Base-by-base conservation (phyloP, 2,888 invertebrate species). In the Bellardia pandia region DNA sequence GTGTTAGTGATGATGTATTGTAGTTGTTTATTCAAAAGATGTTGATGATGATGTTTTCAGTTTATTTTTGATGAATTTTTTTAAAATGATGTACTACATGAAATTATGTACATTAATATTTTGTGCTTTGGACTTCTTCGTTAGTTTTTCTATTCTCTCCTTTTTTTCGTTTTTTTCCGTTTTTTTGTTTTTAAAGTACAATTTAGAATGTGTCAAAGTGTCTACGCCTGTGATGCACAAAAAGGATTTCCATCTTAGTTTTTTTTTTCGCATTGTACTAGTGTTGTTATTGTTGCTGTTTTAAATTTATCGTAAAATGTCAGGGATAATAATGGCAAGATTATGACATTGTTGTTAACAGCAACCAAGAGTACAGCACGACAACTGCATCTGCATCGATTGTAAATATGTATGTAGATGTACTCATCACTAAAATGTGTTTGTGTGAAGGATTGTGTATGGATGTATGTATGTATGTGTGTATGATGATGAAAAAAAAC, bases 191-290 rank as follows among this genome's bases (percentile, higher is more conserved):
- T 79, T 16, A 85, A 79, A 85, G 69, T 64, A 80, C 90, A 91
- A 91, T 92, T 91, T 92, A 90, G 90, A 91, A 91, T 89, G 90
- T 91, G 92, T 92, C 92, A 92, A 92, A 91, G 90, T 92, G 92
- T 90, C 91, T 90, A 86, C 89, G 89, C 76, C 88, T 83, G 84
- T 79, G 81, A 86, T 76, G 84, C 48, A 85, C 75, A 84, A 88
- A 88, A 86, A 76, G 82, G 56, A 86, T 78, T 86, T 74, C 62
- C 60, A 85, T 86, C 68, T 79, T 79, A 77, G 62, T 56, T 78
- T 75, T 16, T 66, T 71, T 58, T 37, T 58, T 78, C 33, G 7
- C 62, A 68, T 64, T 77, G 7, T 42, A 45, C 37, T 84, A 30
- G 48, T 48, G 14, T 66, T 79, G 69, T 78, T 86, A 51, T 71